Evolutionary conservation across 2,797 vertebrate species (phyloP).

Genomic region (Thamnophis elegans): DNA sequence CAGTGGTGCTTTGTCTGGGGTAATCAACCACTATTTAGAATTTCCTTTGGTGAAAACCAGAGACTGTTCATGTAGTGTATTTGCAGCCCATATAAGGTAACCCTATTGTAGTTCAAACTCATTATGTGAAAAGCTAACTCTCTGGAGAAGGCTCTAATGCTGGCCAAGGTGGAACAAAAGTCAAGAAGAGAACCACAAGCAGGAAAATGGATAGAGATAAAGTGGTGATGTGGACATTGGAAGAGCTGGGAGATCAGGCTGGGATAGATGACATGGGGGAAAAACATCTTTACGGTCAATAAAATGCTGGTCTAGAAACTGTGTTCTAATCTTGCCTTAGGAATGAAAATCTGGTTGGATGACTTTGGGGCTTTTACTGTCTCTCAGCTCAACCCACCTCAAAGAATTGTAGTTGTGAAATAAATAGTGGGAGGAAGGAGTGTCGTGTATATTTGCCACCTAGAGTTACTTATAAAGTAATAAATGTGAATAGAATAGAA

Average conservation of each 20-base stretch:
- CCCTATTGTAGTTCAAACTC: not conserved
- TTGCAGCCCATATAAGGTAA: not conserved
- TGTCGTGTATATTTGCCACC: not conserved
- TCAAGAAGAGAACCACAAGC: not conserved
- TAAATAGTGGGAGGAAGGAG: not conserved
- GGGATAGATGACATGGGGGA: not conserved
- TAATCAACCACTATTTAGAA: not conserved
- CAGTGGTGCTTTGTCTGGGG: not conserved
- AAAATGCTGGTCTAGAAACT: not conserved
- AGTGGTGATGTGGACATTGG: not conserved
- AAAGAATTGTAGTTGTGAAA: not conserved
- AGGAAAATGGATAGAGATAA: not conserved
- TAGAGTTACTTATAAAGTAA: not conserved
- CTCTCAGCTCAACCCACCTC: not conserved
- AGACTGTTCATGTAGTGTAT: not conserved
- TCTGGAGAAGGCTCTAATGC: not conserved
- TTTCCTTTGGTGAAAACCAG: not conserved
- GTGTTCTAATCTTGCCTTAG: not conserved
- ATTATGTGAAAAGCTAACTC: not conserved
- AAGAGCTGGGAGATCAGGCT: not conserved
- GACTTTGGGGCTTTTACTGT: not conserved
- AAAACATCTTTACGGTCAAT: not conserved
- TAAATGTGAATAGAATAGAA: not conserved
- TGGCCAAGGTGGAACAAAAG: not conserved
- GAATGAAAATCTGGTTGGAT: not conserved